phyloP scores from a whole-genome alignment of 2,888 invertebrate genomes.

The Chalcosyrphus nemorum region DNA sequence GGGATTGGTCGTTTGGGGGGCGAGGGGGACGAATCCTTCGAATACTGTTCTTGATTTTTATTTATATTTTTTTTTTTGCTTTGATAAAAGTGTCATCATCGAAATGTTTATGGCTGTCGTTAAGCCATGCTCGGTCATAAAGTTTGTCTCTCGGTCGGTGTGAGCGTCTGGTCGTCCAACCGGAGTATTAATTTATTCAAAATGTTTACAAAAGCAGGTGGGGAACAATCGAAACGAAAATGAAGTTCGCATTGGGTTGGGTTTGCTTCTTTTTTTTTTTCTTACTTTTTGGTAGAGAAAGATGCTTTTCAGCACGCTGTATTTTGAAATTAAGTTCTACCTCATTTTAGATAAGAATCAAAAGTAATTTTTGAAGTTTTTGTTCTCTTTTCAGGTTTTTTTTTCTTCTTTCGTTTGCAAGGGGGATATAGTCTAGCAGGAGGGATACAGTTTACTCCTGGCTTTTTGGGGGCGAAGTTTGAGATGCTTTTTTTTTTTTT shows the following conservation, averaged over 20 bases:
- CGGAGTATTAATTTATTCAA: constrained; percentile 63
- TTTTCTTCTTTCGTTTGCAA: background rate
- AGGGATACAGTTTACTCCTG: no score
- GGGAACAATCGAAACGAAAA: constrained; percentile 38
- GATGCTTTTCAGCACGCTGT: background rate
- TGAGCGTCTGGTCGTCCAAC: constrained; percentile 1
- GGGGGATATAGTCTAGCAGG: background rate
- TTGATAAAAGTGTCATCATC: constrained; percentile 68
- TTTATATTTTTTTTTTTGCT: constrained; percentile 43
- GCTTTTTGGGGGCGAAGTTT: background rate
- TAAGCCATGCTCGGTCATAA: constrained; percentile 55
- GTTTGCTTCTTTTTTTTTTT: background rate
- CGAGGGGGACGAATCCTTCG: no score
- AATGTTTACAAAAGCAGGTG: constrained; percentile 49
- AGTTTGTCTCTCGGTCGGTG: background rate
- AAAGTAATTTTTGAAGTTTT: constrained; percentile 23
- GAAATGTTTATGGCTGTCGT: constrained; percentile 67
- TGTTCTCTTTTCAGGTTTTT: background rate
- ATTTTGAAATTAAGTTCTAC: constrained; percentile 46
- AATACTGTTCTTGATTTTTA: background rate
- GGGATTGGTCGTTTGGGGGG: background rate
- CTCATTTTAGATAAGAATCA: constrained; percentile 55
- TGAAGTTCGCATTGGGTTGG: constrained; percentile 30
- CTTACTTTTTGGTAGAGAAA: background rate
- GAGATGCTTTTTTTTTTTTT: background rate